Evolutionary conservation across 35 echinoderm and acorn worm species (phyloP).

Genomic region (Heliocidaris tuberculata): DNA sequence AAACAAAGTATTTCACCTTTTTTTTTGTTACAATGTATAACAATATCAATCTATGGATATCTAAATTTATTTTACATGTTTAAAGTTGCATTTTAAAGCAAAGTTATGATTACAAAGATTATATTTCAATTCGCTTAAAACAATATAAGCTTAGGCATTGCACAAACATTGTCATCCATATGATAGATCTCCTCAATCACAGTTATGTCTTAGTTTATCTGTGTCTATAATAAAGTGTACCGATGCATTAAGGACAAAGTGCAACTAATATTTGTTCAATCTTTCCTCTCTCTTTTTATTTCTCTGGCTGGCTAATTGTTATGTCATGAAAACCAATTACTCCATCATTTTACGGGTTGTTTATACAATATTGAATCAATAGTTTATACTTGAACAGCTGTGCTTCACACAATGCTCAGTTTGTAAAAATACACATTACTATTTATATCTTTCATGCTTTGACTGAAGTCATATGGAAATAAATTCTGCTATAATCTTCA

Average conservation of each 20-base stretch:
- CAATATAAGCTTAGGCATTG: too few relatives aligned
- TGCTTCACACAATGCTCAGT: background rate
- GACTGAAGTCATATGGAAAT: background rate
- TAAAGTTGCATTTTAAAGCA: too few relatives aligned
- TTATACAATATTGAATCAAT: background rate
- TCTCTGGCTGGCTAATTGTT: background rate
- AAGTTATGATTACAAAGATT: too few relatives aligned
- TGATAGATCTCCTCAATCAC: too few relatives aligned
- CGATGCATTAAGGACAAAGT: background rate
- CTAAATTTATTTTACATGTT: too few relatives aligned
- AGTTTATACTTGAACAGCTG: conserved; percentile 4
- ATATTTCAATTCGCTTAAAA: too few relatives aligned
- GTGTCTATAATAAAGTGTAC: background rate
- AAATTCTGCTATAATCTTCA: background rate
- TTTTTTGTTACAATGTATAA: too few relatives aligned
- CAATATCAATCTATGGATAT: too few relatives aligned
- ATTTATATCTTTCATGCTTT: background rate
- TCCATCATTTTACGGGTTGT: conserved; percentile 8
- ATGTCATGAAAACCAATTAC: conserved; percentile 12
- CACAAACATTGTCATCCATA: too few relatives aligned
- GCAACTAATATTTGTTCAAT: background rate
- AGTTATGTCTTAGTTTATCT: background rate
- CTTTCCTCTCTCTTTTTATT: background rate
- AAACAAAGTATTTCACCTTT: too few relatives aligned
- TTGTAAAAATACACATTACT: background rate